Evolutionary conservation across 1,140 invertebrate genomes (phyloP), one percentile per base, ranked within the genome.

Genomic region (Battus philenor): DNA sequence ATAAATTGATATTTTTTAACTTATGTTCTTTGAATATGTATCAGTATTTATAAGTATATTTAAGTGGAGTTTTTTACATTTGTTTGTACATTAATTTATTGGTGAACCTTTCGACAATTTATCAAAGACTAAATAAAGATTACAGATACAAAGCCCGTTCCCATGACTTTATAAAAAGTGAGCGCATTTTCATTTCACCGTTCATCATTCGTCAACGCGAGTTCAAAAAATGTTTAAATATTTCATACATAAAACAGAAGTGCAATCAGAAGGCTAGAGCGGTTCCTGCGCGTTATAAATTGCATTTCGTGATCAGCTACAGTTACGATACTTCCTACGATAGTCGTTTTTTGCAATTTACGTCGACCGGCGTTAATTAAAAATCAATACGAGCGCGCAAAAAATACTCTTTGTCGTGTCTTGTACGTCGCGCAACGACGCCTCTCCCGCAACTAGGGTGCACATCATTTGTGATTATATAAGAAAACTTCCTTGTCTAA

Each of bases 321-420:
- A 41, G 38, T 41, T 41, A 41, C 38, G 18, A 41, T 24, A 24
- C 38, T 41, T 29, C 17, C 24, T 43, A 43, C 27, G 13, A 38
- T 43, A 44, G 5, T 15, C 38, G 33, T 43, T 52, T 52, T 52
- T 47, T 38, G 17, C 22, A 44, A 43, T 48, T 48, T 39, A 53
- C 39, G 20, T 44, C 44, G 56, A 44, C 45, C 33, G 51, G 55
- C 50, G 61, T 64, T 72, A 67, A 71, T 72, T 72, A 70, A 70
- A 68, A 72, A 72, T 67, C 71, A 75, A 75, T 75, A 71, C 59
- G 59, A 57, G 26, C 24, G 13, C 46, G 59, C 60, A 71, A 72
- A 74, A 74, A 69, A 54, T 59, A 32, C 50, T 59, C 54, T 38
- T 54, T 50, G 51, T 52, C 56, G 53, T 52, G 61, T 56, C 47